These are phyloP conservation scores for Matsumurasca onukii DNA, from an alignment of 1,140 invertebrate species.

Conservation along the genomic window DNA sequence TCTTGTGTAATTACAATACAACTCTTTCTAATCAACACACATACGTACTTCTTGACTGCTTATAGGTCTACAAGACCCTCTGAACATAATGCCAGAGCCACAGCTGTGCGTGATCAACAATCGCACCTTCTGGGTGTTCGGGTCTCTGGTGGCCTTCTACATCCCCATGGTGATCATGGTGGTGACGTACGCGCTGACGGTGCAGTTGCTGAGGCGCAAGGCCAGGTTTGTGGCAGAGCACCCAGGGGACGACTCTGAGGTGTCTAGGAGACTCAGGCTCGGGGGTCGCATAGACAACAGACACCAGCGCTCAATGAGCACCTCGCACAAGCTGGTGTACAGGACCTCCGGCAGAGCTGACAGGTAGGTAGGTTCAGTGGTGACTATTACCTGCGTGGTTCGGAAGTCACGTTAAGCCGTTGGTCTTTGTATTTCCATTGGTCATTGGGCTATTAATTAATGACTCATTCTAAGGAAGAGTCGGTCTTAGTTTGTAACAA, in stretches of 20 bases:
- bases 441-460: too few species aligned
- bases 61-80: slow-evolving; percentile 68
- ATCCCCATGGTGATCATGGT: slow-evolving; percentile 93
- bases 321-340: slow-evolving; percentile 21
- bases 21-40: too few species aligned
- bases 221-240: slow-evolving; percentile 65
- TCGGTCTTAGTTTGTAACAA: too few species aligned
- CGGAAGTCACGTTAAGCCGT: too few species aligned
- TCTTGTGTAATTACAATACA: too few species aligned
- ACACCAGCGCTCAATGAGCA: slow-evolving; percentile 40
- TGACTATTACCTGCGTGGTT: too few species aligned
- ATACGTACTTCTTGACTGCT: too few species aligned
- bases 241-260: slow-evolving; percentile 56
- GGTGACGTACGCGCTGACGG: slow-evolving; percentile 85
- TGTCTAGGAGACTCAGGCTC: slow-evolving; percentile 38
- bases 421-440: too few species aligned
- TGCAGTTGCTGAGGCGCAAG: slow-evolving; percentile 75
- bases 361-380: slow-evolving; percentile 27
- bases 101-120: slow-evolving; percentile 83
- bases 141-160: slow-evolving; percentile 88
- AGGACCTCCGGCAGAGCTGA: slow-evolving; percentile 28
- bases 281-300: slow-evolving; percentile 44
- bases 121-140: slow-evolving; percentile 82
- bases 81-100: slow-evolving; percentile 74
- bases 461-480: too few species aligned